These are phyloP conservation scores for Syngnathus rostellatus DNA, from an alignment of 2,797 vertebrate genomes.

Conservation along the genomic window DNA sequence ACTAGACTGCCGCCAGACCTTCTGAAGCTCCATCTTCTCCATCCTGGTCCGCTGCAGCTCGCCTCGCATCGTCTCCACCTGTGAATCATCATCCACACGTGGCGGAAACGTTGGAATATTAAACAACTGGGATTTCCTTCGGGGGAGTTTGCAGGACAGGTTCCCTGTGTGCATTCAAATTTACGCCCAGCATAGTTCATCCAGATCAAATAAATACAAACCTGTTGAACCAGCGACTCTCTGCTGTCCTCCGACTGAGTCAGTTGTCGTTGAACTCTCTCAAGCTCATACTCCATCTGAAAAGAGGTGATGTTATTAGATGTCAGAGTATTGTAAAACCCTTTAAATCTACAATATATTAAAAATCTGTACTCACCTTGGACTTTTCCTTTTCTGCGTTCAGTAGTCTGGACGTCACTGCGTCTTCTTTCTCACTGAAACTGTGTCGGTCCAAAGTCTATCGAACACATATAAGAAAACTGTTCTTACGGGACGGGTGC, in stretches of 20 bases:
- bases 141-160: not conserved
- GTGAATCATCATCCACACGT: constrained; percentile 14
- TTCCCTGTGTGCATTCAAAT: constrained; percentile 10
- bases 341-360: not conserved
- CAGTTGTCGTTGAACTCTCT: constrained; percentile 68
- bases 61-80: constrained; percentile 81
- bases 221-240: constrained; percentile 80
- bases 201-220: constrained; percentile 45
- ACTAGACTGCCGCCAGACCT: constrained; percentile 54
- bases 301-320: not conserved
- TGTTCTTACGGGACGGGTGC: constrained; percentile 12
- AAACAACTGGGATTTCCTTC: not conserved
- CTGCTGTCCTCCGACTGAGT: constrained; percentile 79
- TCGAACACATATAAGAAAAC: constrained; percentile 19
- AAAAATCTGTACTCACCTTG: constrained; percentile 60
- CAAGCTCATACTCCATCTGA: constrained; percentile 80
- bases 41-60: constrained; percentile 76
- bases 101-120: not conserved
- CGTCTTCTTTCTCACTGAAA: constrained; percentile 61
- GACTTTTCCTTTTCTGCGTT: constrained; percentile 76
- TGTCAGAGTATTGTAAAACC: not conserved
- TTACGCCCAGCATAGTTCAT: constrained; percentile 1
- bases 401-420: constrained; percentile 66
- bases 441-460: constrained; percentile 74
- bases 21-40: constrained; percentile 70